Conservation (phyloP, 2,797 vertebrate genomes). For the Sternarchorhynchus goeldii region DNA sequence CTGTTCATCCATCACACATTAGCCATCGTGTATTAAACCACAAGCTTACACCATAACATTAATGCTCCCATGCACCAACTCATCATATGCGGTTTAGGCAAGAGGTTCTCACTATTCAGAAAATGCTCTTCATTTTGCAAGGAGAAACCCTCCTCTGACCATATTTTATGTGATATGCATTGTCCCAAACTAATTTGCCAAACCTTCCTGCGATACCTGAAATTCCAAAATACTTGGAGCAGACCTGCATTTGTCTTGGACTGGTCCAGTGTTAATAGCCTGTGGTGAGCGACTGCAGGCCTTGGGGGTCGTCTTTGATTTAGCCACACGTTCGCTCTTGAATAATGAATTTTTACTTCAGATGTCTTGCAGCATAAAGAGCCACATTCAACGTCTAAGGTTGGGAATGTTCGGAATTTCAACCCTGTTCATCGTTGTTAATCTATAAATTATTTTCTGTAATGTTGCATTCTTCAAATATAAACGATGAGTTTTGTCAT, state of each 20-base stretch:
- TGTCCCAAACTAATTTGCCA: too few species aligned
- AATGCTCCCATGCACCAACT: background rate
- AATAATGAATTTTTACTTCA: constrained; percentile 1
- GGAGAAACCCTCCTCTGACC: too few species aligned
- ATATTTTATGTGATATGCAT: too few species aligned
- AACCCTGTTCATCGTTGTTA: background rate
- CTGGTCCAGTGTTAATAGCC: background rate
- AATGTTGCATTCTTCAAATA: background rate
- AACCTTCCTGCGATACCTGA: too few species aligned
- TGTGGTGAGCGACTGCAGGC: background rate
- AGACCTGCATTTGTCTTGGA: background rate
- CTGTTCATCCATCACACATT: constrained; percentile 55
- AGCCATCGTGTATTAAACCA: constrained; percentile 48
- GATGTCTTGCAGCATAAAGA: background rate
- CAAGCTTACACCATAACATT: constrained; percentile 41
- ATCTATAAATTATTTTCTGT: background rate
- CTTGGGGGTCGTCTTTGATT: too few species aligned
- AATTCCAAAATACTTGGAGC: too few species aligned
- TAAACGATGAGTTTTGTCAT: background rate
- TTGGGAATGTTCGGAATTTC: too few species aligned
- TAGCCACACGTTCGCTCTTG: background rate
- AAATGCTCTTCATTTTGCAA: background rate
- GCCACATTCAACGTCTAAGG: too few species aligned
- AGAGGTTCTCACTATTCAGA: background rate
- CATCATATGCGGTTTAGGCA: background rate